Base-by-base conservation (phyloP, 2,888 invertebrate species). In the Homarus gammarus region DNA sequence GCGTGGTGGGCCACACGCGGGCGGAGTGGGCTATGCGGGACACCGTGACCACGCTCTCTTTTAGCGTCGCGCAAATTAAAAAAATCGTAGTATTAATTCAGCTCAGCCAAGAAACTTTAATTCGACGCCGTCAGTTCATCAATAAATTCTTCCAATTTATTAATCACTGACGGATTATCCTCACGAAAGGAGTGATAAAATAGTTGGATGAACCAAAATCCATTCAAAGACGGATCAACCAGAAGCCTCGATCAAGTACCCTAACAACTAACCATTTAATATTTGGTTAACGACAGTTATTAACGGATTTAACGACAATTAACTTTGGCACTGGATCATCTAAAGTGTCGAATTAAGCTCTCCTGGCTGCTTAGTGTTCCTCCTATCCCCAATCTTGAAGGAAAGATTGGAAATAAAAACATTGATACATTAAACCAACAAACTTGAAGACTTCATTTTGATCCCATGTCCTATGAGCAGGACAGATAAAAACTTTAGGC, bases 311-410 rank as follows among this genome's bases (percentile, higher is more conserved):
- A 64, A 64, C 64, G 64, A n/a, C 64, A n/a, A 64, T 56, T 27
- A 81, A 81, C 27, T 56, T 33, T 64, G 51, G 22, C 81, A 49
- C 36, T 72, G 56, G 75, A 44, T 64, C 27, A 36, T 49, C 73
- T 51, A n/a, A 36, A 12, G 38, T 73, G 84, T 84, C 84, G 56
- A 36, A 75, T 75, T 84, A 84, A 84, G 40, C 73, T 75, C 64
- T 70, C 61, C 84, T 84, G 75, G 40, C 64, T 75, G 61, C 33
- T 36, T 56, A 64, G 36, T n/a, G 36, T 73, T 64, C 51, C 84
- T 84, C 84, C 84, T 77, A 61, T 77, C 85, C 85, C 85, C 85
- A 78, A 73, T 86, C 85, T 86, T 86, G 85, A 86, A 86, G 51
- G 56, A 51, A 84, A 72, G 84, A 68, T 70, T 64, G 38, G 56